Conservation (phyloP, 2,797 vertebrate genomes). For the Borostomias antarcticus region DNA sequence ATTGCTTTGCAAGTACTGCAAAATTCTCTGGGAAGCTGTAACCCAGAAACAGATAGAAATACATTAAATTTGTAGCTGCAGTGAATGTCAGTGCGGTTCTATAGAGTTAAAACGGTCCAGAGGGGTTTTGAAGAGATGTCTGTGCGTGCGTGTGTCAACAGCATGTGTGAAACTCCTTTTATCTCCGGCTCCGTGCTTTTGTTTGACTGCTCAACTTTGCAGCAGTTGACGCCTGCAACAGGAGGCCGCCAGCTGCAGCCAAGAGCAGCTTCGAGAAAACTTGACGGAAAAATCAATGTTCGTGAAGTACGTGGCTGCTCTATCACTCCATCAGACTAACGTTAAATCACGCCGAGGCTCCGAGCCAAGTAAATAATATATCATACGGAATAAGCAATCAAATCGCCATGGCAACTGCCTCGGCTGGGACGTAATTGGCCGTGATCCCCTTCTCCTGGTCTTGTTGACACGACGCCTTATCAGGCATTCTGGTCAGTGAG, state of each 20-base stretch:
- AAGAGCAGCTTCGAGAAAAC: conserved; percentile 54
- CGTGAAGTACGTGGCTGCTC: conserved; percentile 15
- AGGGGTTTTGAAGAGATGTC: conserved; percentile 36
- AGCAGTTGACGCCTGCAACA: conserved; percentile 61
- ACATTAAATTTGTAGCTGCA: no score
- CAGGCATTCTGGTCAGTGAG: conserved; percentile 87
- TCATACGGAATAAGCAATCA: conserved; percentile 81
- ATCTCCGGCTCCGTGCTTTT: conserved; percentile 63
- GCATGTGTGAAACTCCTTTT: conserved; percentile 62
- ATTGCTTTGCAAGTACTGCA: no score
- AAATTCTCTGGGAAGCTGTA: no score
- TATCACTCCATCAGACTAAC: conserved; percentile 62
- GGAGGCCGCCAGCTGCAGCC: conserved; percentile 66
- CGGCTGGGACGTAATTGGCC: conserved; percentile 84
- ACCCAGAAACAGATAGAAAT: no score
- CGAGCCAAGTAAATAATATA: conserved; percentile 85
- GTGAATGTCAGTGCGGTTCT: no score
- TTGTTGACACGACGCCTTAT: conserved; percentile 87
- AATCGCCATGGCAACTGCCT: conserved; percentile 86
- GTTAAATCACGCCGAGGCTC: conserved; percentile 81
- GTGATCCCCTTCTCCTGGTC: conserved; percentile 82
- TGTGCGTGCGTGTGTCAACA: conserved; percentile 61
- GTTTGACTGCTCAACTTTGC: conserved; percentile 66
- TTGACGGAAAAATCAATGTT: conserved; percentile 46
- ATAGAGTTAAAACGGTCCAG: neutral